Evolutionary conservation across 1,140 invertebrate genomes (phyloP).

Genomic region (Cyphomyrmex costatus): DNA sequence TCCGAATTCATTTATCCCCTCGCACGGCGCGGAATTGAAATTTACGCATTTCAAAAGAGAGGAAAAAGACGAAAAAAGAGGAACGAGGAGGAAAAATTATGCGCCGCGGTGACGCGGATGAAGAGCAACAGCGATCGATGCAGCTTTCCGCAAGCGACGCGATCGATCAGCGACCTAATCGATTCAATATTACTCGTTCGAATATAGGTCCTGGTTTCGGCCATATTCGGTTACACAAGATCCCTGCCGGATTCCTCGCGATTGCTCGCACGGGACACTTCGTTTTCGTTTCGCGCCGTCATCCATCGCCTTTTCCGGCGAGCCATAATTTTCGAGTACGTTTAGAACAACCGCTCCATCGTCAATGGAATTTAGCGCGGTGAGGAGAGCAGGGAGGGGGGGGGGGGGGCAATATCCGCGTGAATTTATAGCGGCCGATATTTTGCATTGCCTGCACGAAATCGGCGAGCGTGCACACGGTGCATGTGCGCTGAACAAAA

Average conservation of each 20-base stretch:
- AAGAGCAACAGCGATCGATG: no score
- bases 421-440: constrained; percentile 68
- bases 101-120: neutral
- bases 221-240: constrained; percentile 63
- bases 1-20: neutral
- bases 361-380: neutral
- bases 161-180: constrained; percentile 71
- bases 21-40: neutral
- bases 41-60: neutral
- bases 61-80: neutral
- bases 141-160: constrained; percentile 39
- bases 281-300: constrained; percentile 70
- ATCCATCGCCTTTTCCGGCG: constrained; percentile 71
- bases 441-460: constrained; percentile 34
- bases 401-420: constrained; percentile 31
- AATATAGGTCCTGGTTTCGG: constrained; percentile 64
- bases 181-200: constrained; percentile 72
- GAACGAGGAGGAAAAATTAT: neutral
- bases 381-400: no score
- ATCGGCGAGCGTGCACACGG: constrained; percentile 9
- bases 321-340: constrained; percentile 68
- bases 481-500: constrained; percentile 42
- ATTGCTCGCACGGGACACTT: constrained; percentile 65
- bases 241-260: constrained; percentile 42
- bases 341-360: constrained; percentile 37